Base-by-base conservation (phyloP, 1,140 invertebrate species). In the Eumaeus atala region DNA sequence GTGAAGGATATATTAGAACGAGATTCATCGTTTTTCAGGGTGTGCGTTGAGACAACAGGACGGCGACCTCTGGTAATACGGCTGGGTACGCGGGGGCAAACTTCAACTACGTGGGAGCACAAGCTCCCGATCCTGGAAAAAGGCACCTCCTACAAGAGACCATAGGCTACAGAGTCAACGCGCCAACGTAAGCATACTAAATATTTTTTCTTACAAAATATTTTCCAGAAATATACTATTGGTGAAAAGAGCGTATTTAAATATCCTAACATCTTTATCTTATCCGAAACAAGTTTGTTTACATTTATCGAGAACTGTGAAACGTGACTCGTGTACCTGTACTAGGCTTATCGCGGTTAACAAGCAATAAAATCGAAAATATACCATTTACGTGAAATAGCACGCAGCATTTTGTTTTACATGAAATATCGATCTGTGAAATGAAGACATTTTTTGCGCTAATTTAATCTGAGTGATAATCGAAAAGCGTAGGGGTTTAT, bases 241-340 rank as follows among this genome's bases (percentile, higher is more conserved):
- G 3, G 34, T 42, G 38, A 42, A 12, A 49, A 48, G n/a, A 16
- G 36, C 54, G 37, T 56, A 55, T 35, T 21, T 62, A 51, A 61
- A 17, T 58, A 54, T 62, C 60, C 65, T 62, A 71, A 68, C 72
- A 71, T 77, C 80, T 78, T 78, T 84, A 84, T 84, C 81, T 84
- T 84, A 84, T 84, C 78, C 78, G 77, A 74, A 80, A 82, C 75
- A 80, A 79, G 75, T 84, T 82, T 82, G 81, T 82, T 82, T 84
- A 84, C 75, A 82, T 82, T 82, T 68, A 59, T 71, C 82, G 72
- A 80, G 78, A 81, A 84, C 72, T 69, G 70, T 79, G 66, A 79
- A 84, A 84, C 78, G 74, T 78, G 81, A 74, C 70, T 77, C 64
- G 62, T 64, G 70, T 82, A 75, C 72, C 74, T 81, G 61, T 66